Percentiles rank a stretch among this genome's conserved stretches.
These are phyloP conservation scores for Deroplatys truncata DNA, from an alignment of 2,888 invertebrate species.

Conservation along the genomic window DNA sequence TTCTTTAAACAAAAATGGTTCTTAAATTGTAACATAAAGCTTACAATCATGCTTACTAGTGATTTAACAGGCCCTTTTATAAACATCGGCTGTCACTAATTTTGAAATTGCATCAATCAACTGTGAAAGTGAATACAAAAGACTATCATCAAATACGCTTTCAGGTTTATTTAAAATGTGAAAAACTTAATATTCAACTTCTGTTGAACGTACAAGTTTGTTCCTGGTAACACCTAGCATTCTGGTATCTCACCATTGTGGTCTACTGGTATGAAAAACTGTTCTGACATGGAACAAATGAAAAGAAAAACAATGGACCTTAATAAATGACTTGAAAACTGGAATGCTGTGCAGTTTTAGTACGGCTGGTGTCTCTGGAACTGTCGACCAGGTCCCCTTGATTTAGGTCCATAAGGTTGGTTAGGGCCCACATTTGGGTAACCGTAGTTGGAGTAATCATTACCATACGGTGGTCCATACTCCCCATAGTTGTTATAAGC, in stretches of 20 bases:
- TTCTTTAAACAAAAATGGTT: background rate
- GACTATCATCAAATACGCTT: background rate
- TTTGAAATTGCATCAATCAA: background rate
- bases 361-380: conserved; percentile 47
- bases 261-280: background rate
- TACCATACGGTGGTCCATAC: conserved; percentile 33
- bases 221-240: background rate
- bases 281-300: background rate
- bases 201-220: background rate
- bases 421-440: conserved; percentile 40
- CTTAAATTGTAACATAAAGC: background rate
- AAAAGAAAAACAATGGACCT: background rate
- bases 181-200: background rate
- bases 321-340: background rate
- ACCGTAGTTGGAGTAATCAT: conserved; percentile 33
- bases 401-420: conserved; percentile 38
- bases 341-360: conserved; percentile 31
- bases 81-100: background rate
- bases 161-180: background rate
- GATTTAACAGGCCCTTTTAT: background rate
- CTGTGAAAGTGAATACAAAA: background rate
- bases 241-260: background rate
- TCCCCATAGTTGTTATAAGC: conserved; percentile 44
- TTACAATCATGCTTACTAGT: background rate
- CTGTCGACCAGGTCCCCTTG: conserved; percentile 43